A percentile compares a stretch with the other conserved stretches of the same genome.
These are phyloP conservation scores for Tetropium fuscum DNA, from an alignment of 2,888 invertebrate genomes.

Conservation along the genomic window DNA sequence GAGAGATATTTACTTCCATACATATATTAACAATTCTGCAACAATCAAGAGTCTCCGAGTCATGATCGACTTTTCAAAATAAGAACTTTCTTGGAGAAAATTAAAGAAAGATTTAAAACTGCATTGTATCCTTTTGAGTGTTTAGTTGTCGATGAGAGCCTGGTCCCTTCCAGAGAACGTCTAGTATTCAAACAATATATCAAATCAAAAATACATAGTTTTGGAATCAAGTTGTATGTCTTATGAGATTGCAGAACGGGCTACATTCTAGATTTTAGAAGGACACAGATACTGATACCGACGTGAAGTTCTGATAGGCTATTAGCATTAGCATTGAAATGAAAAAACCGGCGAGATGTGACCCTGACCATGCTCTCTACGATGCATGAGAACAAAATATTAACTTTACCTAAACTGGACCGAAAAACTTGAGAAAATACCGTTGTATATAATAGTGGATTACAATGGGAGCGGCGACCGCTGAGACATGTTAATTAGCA, in stretches of 20 bases:
- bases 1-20: too few relatives aligned
- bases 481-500: not conserved
- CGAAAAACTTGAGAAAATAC: not conserved
- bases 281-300: not conserved
- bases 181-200: conserved; percentile 21
- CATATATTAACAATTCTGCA: conserved; percentile 1
- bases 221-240: conserved; percentile 23
- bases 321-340: not conserved
- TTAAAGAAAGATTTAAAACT: not conserved
- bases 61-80: conserved; percentile 22
- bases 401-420: not conserved
- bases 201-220: conserved; percentile 17
- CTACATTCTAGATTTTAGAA: not conserved
- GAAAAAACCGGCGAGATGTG: not conserved
- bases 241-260: conserved; percentile 21
- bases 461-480: not conserved
- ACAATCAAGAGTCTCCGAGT: conserved; percentile 8
- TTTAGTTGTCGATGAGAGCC: conserved; percentile 14
- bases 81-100: not conserved
- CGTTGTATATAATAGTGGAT: not conserved
- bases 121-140: conserved; percentile 11
- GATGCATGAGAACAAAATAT: not conserved
- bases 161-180: conserved; percentile 19
- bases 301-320: not conserved
- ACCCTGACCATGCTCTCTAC: too few relatives aligned